phyloP scores from a whole-genome alignment of 1,140 invertebrate genomes.

The Drosophila hydei region DNA sequence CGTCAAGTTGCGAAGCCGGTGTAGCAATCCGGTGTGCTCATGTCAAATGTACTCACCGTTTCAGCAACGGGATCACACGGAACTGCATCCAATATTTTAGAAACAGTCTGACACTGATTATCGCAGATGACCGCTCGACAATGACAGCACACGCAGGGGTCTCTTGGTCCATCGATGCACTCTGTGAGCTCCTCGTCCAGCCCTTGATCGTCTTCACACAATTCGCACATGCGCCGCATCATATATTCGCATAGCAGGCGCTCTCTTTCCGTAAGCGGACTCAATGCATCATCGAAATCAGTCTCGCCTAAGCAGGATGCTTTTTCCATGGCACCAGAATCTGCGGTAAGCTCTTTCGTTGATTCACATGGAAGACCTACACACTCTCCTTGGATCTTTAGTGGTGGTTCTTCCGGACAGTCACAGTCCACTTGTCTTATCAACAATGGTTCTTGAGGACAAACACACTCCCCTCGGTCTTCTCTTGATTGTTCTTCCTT shows the following conservation, averaged over 20 bases:
- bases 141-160: slow-evolving; percentile 61
- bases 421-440: no score
- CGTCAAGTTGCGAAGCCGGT: no score
- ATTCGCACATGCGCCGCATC: slow-evolving; percentile 32
- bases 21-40: not conserved
- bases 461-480: no score
- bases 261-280: slow-evolving; percentile 31
- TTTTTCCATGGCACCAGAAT: not conserved
- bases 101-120: slow-evolving; percentile 57
- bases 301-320: not conserved
- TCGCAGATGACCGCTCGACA: slow-evolving; percentile 64
- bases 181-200: not conserved
- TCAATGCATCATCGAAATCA: not conserved
- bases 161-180: not conserved
- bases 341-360: not conserved
- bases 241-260: slow-evolving; percentile 32
- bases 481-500: no score
- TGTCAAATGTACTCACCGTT: slow-evolving; percentile 45
- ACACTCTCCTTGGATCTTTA: no score
- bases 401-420: no score
- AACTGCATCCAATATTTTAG: slow-evolving; percentile 52
- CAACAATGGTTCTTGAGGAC: no score
- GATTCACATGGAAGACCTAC: no score
- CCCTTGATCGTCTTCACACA: slow-evolving; percentile 15
- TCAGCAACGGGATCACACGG: slow-evolving; percentile 57